Evolutionary conservation across 2,113 vertebrate species (phyloP).

Genomic region (Synchiropus splendidus): DNA sequence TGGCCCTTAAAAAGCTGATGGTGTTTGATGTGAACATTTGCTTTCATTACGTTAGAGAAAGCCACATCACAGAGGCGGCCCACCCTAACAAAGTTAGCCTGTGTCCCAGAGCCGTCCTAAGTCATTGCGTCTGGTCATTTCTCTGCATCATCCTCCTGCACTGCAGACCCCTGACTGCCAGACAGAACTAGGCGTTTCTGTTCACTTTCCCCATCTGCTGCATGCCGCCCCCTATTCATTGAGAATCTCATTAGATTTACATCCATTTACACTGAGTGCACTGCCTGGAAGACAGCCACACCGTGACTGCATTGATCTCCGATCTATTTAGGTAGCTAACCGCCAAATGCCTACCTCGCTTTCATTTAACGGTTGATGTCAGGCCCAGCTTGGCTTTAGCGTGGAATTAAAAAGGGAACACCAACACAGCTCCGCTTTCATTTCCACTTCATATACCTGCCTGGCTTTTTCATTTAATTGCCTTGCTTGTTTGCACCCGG

Average conservation of each 20-base stretch:
- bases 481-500: not conserved
- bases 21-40: no score
- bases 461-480: constrained; percentile 8
- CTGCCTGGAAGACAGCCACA: constrained; percentile 27
- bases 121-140: constrained; percentile 2
- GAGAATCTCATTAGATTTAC: constrained; percentile 44
- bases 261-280: constrained; percentile 41
- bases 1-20: no score
- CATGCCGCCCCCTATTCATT: constrained; percentile 13
- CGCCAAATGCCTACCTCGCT: not conserved
- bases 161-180: constrained; percentile 7
- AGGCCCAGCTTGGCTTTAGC: no score
- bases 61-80: no score
- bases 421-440: not conserved
- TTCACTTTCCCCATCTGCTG: constrained; percentile 11
- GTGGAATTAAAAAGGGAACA: no score
- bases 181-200: constrained; percentile 4
- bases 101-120: no score
- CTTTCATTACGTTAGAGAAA: no score
- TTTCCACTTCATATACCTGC: constrained; percentile 5
- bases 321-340: constrained; percentile 21
- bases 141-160: constrained; percentile 13
- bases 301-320: constrained; percentile 24
- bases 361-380: no score
- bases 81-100: no score